These are phyloP conservation scores for Brachycybe producta DNA, from an alignment of 2,888 invertebrate genomes.

Conservation along the genomic window DNA sequence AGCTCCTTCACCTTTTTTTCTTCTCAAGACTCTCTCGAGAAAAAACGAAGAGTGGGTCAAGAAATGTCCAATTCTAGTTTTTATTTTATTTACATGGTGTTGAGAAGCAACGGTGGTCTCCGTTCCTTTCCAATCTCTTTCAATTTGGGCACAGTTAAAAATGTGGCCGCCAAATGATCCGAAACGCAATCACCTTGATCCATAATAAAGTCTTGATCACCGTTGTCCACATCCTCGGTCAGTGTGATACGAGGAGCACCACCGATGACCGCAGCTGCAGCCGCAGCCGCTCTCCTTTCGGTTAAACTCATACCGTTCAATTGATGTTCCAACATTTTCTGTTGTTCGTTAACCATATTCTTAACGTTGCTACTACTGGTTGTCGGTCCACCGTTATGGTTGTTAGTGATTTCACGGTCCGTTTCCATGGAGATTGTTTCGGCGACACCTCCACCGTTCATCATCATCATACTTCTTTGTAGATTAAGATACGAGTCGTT, in stretches of 20 bases:
- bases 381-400: too few relatives aligned
- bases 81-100: conserved; percentile 4
- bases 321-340: conserved; percentile 8
- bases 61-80: too few relatives aligned
- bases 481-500: too few relatives aligned
- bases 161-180: not conserved
- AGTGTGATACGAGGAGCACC: conserved; percentile 11
- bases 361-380: too few relatives aligned
- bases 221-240: conserved; percentile 11
- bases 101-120: conserved; percentile 8
- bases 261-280: not conserved
- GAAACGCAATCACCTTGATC: not conserved
- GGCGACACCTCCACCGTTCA: too few relatives aligned
- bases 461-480: too few relatives aligned
- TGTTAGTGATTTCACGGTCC: too few relatives aligned
- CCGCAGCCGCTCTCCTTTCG: conserved; percentile 3
- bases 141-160: conserved; percentile 11
- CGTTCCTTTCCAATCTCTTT: conserved; percentile 6
- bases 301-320: conserved; percentile 13
- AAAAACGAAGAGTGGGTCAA: too few relatives aligned
- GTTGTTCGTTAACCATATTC: conserved; percentile 7
- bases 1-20: too few relatives aligned
- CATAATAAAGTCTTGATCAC: not conserved
- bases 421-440: too few relatives aligned
- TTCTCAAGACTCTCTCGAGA: too few relatives aligned